Evolutionary conservation across 2,888 invertebrate genomes (phyloP), one percentile per base, ranked within the genome.

Genomic region (Cataglyphis altisquamis): DNA sequence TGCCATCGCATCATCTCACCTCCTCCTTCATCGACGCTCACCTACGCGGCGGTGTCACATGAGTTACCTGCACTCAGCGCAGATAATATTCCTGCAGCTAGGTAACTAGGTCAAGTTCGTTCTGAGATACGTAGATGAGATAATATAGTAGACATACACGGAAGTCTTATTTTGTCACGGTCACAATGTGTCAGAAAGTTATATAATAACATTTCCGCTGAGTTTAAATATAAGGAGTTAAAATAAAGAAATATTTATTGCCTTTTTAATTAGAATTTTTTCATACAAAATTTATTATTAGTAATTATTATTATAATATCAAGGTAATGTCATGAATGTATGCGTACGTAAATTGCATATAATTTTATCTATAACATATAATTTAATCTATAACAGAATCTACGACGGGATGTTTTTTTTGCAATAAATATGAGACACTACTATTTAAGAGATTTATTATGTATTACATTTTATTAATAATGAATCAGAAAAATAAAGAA

Each of bases 41-140:
- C 72, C 78, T 85, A 85, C 81, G 80, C 64, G 75, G 57, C 60
- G 55, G 63, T 70, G 77, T 64, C 81, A 70, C 80, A 75, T 63
- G 80, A 86, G 66, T 75, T 88, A 87, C 85, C 87, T 86, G 84
- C 63, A 52, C 81, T 68, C 78, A 85, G 73, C 89, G 8, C 6
- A 87, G 86, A 66, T 81, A 84, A 78, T 87, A 86, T 85, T 67
- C 66, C 78, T 83, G 81, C 82, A 83, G 81, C 80, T 77, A 75
- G 48, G 52, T 68, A 88, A 83, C 75, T 87, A 82, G 87, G 87
- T 89, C 88, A 89, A 89, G 89, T 88, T 89, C 84, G 87, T 81
- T 60, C 15, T 52, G 25, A 21, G 82, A 80, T 18, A 25, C 36
- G 18, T 41, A 39, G 72, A 39, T 36, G 39, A 63, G 78, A 72